A percentile compares a stretch with the other conserved stretches of the same genome.
Conservation (phyloP, 2,113 vertebrate genomes). For the Typhlomys cinereus region DNA sequence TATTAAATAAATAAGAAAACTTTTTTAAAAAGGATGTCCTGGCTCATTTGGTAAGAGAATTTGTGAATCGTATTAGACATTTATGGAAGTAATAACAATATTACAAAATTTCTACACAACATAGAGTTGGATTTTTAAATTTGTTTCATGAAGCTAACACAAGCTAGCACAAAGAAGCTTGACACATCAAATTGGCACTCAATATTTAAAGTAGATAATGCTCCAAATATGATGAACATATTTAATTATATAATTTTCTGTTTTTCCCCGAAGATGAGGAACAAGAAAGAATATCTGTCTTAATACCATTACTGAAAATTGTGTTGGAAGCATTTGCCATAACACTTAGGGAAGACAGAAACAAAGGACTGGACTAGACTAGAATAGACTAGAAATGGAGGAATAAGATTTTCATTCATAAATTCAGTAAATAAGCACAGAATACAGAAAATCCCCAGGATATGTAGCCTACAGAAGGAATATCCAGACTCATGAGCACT, state of each 20-base stretch:
- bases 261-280: not conserved
- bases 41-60: not conserved
- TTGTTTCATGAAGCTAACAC: not conserved
- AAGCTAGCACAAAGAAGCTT: not conserved
- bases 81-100: not conserved
- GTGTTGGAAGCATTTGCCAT: not conserved
- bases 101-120: not conserved
- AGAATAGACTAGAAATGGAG: not conserved
- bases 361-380: too few relatives aligned
- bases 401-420: not conserved
- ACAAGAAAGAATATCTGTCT: not conserved
- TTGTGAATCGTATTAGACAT: not conserved
- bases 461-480: not conserved
- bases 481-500: too few relatives aligned
- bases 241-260: not conserved
- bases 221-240: not conserved
- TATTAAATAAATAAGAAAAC: not conserved
- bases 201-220: not conserved
- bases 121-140: not conserved
- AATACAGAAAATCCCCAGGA: too few relatives aligned
- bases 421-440: not conserved
- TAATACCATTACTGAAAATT: not conserved
- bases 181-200: not conserved
- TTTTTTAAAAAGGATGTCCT: not conserved
- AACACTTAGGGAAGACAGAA: not conserved